phyloP scores from a whole-genome alignment of 2,888 invertebrate species.

The Uropetala carovei region DNA sequence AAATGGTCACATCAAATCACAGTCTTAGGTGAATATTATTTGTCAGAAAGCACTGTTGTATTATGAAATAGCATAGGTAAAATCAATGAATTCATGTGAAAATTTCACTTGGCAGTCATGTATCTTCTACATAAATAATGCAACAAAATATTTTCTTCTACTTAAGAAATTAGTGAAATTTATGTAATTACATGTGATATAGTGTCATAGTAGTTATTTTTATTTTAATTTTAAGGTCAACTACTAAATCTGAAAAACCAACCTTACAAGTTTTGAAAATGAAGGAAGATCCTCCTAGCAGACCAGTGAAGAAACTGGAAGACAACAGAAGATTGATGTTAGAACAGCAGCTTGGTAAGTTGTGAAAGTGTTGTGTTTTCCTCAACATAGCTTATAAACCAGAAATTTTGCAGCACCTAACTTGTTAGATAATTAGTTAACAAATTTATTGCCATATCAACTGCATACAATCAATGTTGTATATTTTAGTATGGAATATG shows the following conservation, averaged over 20 bases:
- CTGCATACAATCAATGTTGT: no score
- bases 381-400: background rate
- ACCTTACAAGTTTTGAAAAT: constrained; percentile 73
- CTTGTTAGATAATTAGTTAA: no score
- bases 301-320: constrained; percentile 86
- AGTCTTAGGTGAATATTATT: constrained; percentile 80
- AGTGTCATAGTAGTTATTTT: background rate
- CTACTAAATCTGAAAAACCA: constrained; percentile 79
- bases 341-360: constrained; percentile 86
- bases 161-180: background rate
- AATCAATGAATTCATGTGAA: background rate
- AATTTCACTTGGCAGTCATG: background rate
- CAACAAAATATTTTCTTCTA: background rate
- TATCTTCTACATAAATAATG: background rate
- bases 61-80: background rate
- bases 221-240: constrained; percentile 38
- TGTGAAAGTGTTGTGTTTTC: background rate
- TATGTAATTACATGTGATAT: no score
- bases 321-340: constrained; percentile 90
- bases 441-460: no score
- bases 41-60: constrained; percentile 77
- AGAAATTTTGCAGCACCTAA: background rate
- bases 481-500: no score
- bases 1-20: constrained; percentile 92
- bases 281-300: constrained; percentile 71